Conservation (phyloP, 53 echinoderm and acorn worm genomes). For the Holothuria scabra region DNA sequence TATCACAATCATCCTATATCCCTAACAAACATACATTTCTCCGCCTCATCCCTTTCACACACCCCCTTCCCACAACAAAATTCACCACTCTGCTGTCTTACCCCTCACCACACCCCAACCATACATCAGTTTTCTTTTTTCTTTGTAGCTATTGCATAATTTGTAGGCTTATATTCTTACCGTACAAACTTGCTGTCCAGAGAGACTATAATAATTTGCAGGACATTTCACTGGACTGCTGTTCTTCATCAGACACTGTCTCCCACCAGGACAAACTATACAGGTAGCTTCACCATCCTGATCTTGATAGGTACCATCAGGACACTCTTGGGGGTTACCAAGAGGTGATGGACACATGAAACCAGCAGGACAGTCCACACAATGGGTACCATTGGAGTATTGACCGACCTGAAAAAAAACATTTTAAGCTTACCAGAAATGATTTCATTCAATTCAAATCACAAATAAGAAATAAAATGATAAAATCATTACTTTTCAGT, state of each 20-base stretch:
- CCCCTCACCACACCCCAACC: too few species aligned
- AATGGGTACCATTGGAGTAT: conserved; percentile 94
- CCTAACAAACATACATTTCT: too few species aligned
- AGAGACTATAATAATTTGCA: conserved; percentile 84
- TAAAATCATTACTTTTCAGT: not conserved
- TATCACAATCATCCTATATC: too few species aligned
- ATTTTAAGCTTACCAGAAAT: too few species aligned
- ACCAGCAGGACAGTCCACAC: conserved; percentile 79
- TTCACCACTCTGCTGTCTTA: too few species aligned
- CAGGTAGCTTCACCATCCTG: conserved; percentile 77
- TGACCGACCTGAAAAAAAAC: conserved; percentile 77
- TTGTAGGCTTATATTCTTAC: not conserved
- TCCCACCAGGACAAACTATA: conserved; percentile 78
- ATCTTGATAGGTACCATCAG: conserved; percentile 88
- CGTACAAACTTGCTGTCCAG: conserved; percentile 76
- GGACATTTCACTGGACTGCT: conserved; percentile 77
- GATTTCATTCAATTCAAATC: not conserved
- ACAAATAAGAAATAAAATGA: not conserved
- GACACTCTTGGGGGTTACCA: conserved; percentile 74
- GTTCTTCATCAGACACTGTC: conserved; percentile 67
- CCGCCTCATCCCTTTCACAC: too few species aligned
- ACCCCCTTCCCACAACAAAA: too few species aligned
- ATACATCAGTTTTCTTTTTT: too few species aligned
- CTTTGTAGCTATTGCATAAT: too few species aligned
- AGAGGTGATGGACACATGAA: conserved; percentile 96